Evolutionary conservation across 2,888 invertebrate species (phyloP).

Genomic region (Caradrina kadenii): DNA sequence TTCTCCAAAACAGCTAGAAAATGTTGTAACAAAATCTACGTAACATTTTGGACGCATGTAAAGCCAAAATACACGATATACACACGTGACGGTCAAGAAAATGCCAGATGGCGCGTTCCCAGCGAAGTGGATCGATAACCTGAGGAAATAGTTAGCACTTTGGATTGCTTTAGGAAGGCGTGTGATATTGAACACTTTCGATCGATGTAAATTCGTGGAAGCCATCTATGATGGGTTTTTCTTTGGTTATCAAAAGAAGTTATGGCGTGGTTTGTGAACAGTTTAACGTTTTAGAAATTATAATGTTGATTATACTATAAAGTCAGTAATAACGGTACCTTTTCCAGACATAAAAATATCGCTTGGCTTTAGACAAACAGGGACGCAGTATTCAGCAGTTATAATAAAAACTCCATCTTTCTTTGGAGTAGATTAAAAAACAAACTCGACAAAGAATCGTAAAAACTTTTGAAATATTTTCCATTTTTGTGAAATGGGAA

Average conservation of each 20-base stretch:
- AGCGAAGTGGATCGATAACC: constrained; percentile 64
- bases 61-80: constrained; percentile 36
- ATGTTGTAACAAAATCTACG: constrained; percentile 4
- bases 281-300: neutral
- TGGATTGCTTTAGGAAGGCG: constrained; percentile 42
- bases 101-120: constrained; percentile 62
- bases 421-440: neutral
- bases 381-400: too few relatives aligned
- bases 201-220: constrained; percentile 30
- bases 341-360: neutral
- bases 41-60: neutral
- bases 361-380: neutral
- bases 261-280: neutral
- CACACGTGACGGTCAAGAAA: constrained; percentile 44
- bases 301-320: neutral
- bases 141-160: constrained; percentile 56
- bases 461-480: constrained; percentile 6
- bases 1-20: constrained; percentile 16
- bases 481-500: neutral
- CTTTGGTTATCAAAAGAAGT: neutral
- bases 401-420: too few relatives aligned
- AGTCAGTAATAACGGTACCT: neutral
- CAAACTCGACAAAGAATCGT: neutral
- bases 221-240: constrained; percentile 2
- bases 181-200: constrained; percentile 34